Evolutionary conservation across 1,140 invertebrate genomes (phyloP).

Genomic region (Mesaphorura yosii): DNA sequence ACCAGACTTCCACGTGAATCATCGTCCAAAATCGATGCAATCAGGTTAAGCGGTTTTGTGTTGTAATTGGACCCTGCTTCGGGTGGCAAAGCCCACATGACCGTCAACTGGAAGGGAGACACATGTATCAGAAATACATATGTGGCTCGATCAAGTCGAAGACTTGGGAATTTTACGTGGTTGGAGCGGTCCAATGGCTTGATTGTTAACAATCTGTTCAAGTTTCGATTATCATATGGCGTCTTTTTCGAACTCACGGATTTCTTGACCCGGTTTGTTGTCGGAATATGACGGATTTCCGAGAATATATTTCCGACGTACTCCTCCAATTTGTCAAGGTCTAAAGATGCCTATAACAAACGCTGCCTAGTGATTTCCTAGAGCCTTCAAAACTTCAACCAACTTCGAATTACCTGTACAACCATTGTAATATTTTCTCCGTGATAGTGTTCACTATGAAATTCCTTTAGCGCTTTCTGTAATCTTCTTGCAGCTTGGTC

Average conservation of each 20-base stretch:
- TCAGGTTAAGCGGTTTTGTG: not conserved
- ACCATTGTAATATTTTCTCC: not conserved
- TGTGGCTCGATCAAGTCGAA: not conserved
- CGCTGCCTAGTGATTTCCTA: not conserved
- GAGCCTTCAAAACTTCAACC: not conserved
- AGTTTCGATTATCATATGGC: not conserved
- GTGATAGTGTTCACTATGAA: not conserved
- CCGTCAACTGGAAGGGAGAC: not conserved
- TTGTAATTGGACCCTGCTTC: not conserved
- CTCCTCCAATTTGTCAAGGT: not conserved
- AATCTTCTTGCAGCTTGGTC: not conserved
- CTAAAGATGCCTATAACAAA: not conserved
- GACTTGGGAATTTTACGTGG: not conserved
- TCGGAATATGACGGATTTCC: not conserved
- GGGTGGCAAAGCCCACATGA: not conserved
- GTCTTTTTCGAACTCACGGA: too few species aligned
- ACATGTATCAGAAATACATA: not conserved
- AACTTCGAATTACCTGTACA: not conserved
- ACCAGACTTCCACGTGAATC: not conserved
- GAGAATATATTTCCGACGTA: too few species aligned
- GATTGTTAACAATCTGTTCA: not conserved
- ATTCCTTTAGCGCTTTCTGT: not conserved
- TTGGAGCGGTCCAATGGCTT: not conserved
- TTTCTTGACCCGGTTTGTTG: not conserved
- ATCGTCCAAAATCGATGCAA: not conserved